Conservation (phyloP, 2,888 invertebrate species). For the Sabatieria punctata region DNA sequence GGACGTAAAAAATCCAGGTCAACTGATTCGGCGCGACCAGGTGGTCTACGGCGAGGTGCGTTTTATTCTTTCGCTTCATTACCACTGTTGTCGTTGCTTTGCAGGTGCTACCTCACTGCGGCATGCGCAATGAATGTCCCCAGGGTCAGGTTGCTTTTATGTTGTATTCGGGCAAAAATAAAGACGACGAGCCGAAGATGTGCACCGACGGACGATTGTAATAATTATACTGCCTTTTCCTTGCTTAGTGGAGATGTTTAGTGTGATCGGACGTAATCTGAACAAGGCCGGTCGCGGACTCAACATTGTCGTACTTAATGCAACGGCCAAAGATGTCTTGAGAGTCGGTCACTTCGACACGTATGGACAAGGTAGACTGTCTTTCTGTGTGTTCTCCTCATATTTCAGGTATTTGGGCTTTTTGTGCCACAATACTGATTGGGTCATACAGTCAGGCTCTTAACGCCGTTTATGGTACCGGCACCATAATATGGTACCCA, state of each 20-base stretch:
- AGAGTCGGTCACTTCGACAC: conserved; percentile 41
- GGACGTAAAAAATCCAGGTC: background rate
- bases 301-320: conserved; percentile 40
- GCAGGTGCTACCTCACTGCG: conserved; percentile 35
- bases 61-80: too few relatives aligned
- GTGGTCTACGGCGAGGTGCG: conserved; percentile 20
- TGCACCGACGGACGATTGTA: conserved; percentile 41
- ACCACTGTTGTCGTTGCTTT: too few relatives aligned
- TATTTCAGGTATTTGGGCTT: too few relatives aligned
- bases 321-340: conserved; percentile 34
- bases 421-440: too few relatives aligned
- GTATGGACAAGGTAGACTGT: conserved; percentile 35
- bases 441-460: too few relatives aligned
- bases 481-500: too few relatives aligned
- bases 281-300: conserved; percentile 42
- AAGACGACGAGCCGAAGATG: conserved; percentile 38
- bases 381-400: too few relatives aligned
- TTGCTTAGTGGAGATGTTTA: too few relatives aligned
- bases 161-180: conserved; percentile 39
- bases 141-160: conserved; percentile 35
- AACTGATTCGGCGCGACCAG: conserved; percentile 3
- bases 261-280: conserved; percentile 33
- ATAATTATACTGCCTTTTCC: conserved; percentile 20
- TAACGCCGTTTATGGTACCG: too few relatives aligned
- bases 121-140: conserved; percentile 33